Evolutionary conservation across 2,797 vertebrate species (phyloP).

Genomic region (Pseudochirops corinnae): DNA sequence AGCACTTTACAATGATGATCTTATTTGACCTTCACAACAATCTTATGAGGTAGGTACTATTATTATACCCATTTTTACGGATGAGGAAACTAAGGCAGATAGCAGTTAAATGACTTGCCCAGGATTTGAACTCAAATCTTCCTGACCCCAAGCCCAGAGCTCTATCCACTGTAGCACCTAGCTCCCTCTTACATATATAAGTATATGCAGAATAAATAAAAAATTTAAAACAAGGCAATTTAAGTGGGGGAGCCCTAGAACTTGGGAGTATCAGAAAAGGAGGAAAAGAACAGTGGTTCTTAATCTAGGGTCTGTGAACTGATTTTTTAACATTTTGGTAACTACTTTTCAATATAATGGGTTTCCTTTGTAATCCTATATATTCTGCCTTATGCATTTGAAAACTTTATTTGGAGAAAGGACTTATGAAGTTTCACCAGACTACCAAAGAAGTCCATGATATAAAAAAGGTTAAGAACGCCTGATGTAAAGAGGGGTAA

Average conservation of each 20-base stretch:
- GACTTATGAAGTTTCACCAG: not conserved
- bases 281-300: not conserved
- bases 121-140: not conserved
- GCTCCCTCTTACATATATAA: not conserved
- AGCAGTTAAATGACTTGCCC: not conserved
- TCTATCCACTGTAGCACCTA: not conserved
- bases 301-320: not conserved
- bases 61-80: not conserved
- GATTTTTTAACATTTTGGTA: not conserved
- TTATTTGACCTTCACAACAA: not conserved
- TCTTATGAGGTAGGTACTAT: not conserved
- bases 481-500: not conserved
- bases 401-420: not conserved
- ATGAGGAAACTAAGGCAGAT: not conserved
- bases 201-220: not conserved
- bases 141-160: not conserved
- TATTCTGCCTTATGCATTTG: not conserved
- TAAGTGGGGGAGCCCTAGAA: not conserved
- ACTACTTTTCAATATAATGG: not conserved
- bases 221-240: not conserved
- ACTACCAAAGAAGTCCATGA: not conserved
- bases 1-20: not conserved
- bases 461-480: not conserved
- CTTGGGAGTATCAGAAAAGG: not conserved
- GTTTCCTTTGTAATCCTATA: not conserved